phyloP scores from a whole-genome alignment of 2,797 vertebrate species.

The Chrysocyon brachyurus region DNA sequence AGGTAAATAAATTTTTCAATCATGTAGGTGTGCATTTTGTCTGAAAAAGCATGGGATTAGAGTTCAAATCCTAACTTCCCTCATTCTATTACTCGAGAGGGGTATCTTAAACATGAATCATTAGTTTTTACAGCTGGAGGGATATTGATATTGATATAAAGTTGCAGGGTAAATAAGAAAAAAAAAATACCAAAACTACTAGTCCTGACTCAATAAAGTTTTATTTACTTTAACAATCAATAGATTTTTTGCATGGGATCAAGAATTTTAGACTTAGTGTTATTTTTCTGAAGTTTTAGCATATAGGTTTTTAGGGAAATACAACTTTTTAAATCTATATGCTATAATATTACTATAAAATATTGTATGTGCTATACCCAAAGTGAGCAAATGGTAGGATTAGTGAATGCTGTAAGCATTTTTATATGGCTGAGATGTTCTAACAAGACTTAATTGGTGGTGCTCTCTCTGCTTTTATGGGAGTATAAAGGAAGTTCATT shows the following conservation, averaged over 20 bases:
- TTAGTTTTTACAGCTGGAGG: background rate
- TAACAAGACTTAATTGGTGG: background rate
- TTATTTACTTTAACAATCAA: background rate
- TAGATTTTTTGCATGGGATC: conserved; percentile 20
- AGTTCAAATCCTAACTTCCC: background rate
- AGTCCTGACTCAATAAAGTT: background rate
- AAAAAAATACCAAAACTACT: background rate
- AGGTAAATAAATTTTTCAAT: background rate
- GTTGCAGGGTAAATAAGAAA: conserved; percentile 16
- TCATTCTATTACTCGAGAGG: background rate
- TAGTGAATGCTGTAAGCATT: background rate
- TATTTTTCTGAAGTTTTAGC: background rate
- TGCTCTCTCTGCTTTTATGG: background rate
- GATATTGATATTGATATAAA: conserved; percentile 9
- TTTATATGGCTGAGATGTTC: background rate
- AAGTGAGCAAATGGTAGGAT: background rate
- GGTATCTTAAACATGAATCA: background rate
- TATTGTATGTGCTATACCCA: background rate
- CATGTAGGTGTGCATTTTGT: background rate
- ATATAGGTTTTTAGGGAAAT: background rate
- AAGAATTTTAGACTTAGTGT: background rate
- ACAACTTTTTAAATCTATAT: background rate
- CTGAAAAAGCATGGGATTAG: background rate
- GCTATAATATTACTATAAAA: background rate
- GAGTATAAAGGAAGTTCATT: background rate